phyloP scores from a whole-genome alignment of 2,113 vertebrate species.

The Varanus salvator region DNA sequence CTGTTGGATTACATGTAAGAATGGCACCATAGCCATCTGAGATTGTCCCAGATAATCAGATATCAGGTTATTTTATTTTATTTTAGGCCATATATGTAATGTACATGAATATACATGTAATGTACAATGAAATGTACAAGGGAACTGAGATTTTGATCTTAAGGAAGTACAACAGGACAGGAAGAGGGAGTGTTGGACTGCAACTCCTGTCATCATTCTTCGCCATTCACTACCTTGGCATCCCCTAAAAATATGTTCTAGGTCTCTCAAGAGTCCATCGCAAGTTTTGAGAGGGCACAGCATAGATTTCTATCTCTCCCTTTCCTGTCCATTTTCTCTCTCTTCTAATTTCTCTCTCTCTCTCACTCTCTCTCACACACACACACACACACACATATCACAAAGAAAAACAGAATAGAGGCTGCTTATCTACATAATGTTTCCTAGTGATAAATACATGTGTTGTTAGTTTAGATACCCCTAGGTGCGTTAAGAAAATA shows the following conservation, averaged over 20 bases:
- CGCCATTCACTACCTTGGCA: no score
- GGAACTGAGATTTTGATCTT: neutral
- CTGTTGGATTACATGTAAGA: conserved; percentile 19
- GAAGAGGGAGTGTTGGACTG: no score
- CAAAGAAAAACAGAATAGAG: neutral
- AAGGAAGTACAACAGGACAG: neutral
- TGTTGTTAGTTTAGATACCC: neutral
- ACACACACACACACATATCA: neutral
- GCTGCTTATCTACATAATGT: conserved; percentile 32
- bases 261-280: no score
- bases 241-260: no score
- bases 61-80: neutral
- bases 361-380: neutral
- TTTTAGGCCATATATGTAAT: no score
- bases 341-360: neutral
- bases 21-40: neutral
- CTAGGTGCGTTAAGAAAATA: conserved; percentile 5
- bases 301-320: neutral
- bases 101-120: no score
- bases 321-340: neutral
- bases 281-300: no score
- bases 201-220: no score
- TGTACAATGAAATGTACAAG: neutral
- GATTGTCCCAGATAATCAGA: neutral
- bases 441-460: conserved; percentile 29